Evolutionary conservation across 2,113 vertebrate species (phyloP), one percentile per base, ranked within the genome.

Genomic region (Phalacrocorax aristotelis): DNA sequence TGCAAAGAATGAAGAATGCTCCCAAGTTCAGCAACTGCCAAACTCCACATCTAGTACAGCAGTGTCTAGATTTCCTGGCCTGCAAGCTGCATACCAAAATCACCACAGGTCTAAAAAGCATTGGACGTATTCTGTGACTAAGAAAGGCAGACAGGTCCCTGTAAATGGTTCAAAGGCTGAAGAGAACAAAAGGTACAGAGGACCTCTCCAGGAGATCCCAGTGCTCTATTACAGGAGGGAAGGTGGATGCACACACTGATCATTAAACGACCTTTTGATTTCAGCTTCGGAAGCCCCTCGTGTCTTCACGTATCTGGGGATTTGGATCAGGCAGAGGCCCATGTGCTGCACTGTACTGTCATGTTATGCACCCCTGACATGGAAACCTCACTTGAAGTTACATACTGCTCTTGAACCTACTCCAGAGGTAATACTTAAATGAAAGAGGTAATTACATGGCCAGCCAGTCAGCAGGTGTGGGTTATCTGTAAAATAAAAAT

Each of bases 1-100:
- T 84, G 71, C 66, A 97, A 91, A 83, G 84, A 96, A 94, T 83
- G 55, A 90, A 96, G 95, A 96, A 96, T 62, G 27, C n/a, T 95
- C 52, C 83, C 16, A 66, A 89, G 42, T 95, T 96, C 89, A 97
- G 20, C 34, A 92, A 14, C 82, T 90, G 49, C 52, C 65, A 78
- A 76, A 75, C 64, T 97, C 70, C 42, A 5, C 1, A 3, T 90
- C 82, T 91, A 81, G 27, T 74, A 70, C 74, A 76, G 42, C 38
- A n/a, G 11, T 23, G 30, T 62, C 64, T 74, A 11, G 19, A 22
- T 87, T 79, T 54, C 51, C 32, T 38, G 42, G 70, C 57, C 38
- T 90, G 57, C 78, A 88, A 79, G 61, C 20, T 87, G 88, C 87
- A 72, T 85, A 90, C 38, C 57, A 82, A 90, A 82, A 87, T 71